A percentile compares a stretch with the other conserved stretches of the same genome.
Evolutionary conservation across 2,888 invertebrate species (phyloP).

Genomic region (Eudasyphora cyanicolor): DNA sequence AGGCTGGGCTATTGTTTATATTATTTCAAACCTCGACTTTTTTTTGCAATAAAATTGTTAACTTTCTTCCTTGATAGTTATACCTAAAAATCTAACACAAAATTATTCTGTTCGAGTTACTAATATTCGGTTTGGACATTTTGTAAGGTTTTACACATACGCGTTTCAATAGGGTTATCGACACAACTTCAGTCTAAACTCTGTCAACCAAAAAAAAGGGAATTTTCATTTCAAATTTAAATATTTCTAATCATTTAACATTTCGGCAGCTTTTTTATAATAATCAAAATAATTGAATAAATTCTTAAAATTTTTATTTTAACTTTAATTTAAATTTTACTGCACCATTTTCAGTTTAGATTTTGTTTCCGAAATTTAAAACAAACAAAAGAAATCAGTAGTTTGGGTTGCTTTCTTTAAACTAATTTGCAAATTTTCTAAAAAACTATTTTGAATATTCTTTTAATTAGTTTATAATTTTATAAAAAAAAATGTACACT

Average conservation of each 20-base stretch:
- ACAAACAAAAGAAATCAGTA: slow-evolving; percentile 8
- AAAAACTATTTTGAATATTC: slow-evolving; percentile 23
- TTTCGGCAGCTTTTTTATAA: slow-evolving; percentile 45
- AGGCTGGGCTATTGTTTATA: no score
- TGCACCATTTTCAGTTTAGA: slow-evolving; percentile 59
- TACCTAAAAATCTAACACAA: background rate
- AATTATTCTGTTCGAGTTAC: slow-evolving; percentile 34
- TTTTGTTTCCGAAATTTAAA: slow-evolving; percentile 20
- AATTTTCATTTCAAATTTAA: slow-evolving; percentile 1
- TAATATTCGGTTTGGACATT: slow-evolving; percentile 33
- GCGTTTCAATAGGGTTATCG: background rate
- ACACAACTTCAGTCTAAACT: background rate
- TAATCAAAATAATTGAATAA: slow-evolving; percentile 2
- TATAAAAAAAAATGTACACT: slow-evolving; percentile 34
- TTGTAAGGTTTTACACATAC: background rate
- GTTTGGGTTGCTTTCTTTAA: slow-evolving; percentile 28
- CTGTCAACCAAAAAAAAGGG: background rate
- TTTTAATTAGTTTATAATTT: slow-evolving; percentile 34
- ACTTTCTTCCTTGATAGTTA: background rate
- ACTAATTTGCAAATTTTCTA: slow-evolving; percentile 48
- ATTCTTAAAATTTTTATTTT: slow-evolving; percentile 47
- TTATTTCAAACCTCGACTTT: background rate
- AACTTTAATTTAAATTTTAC: slow-evolving; percentile 46
- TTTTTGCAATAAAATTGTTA: slow-evolving; percentile 25
- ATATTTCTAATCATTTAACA: background rate